Evolutionary conservation across 2,113 vertebrate species (phyloP).

Genomic region (Heliornis fulica): DNA sequence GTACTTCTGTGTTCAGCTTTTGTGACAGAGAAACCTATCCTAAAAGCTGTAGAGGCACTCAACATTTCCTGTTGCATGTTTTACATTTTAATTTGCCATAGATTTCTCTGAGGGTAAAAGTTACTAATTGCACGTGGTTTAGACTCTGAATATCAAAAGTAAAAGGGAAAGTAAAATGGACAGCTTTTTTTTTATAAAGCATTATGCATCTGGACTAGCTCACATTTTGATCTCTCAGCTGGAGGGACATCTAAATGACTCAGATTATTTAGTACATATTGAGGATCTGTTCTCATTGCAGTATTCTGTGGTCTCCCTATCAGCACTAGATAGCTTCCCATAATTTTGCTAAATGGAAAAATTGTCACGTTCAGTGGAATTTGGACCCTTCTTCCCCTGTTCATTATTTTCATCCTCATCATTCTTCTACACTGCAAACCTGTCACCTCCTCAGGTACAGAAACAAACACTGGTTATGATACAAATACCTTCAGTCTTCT

Average conservation of each 20-base stretch:
- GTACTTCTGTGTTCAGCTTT: slow-evolving; percentile 39
- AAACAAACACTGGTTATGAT: neutral
- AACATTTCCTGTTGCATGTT: neutral
- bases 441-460: neutral
- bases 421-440: neutral
- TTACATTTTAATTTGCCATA: neutral
- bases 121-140: neutral
- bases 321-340: neutral
- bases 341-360: neutral
- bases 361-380: neutral
- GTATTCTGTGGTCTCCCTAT: neutral
- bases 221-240: neutral
- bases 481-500: neutral
- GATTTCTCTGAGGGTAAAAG: neutral
- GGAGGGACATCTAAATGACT: neutral
- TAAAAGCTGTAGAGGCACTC: neutral
- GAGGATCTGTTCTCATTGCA: neutral
- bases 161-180: neutral
- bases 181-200: neutral
- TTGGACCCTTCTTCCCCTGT: neutral
- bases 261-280: neutral
- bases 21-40: neutral
- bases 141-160: neutral
- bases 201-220: neutral
- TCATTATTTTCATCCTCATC: neutral